A percentile compares a stretch with the other conserved stretches of the same genome.
phyloP scores from a whole-genome alignment of 2,888 invertebrate genomes.

The Metacarcinus magister region DNA sequence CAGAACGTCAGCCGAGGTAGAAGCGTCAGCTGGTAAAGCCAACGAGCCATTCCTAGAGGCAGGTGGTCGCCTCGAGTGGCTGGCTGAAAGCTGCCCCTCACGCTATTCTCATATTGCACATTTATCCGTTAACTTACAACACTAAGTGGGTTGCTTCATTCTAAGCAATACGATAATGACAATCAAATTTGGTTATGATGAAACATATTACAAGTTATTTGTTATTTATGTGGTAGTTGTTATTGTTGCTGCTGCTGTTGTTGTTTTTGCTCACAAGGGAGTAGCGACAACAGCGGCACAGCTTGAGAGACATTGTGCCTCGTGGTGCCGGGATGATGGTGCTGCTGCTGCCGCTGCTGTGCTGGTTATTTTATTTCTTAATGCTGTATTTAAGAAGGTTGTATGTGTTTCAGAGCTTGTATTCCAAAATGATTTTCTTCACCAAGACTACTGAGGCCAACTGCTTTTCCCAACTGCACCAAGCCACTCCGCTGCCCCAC shows the following conservation, averaged over 20 bases:
- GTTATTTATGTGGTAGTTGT: background rate
- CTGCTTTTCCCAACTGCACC: background rate
- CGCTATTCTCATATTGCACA: conserved; percentile 38
- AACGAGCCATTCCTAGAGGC: background rate
- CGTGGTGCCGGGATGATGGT: background rate
- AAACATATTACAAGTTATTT: conserved; percentile 16
- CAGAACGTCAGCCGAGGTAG: background rate
- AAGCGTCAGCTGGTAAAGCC: background rate
- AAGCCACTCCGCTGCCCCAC: conserved; percentile 5
- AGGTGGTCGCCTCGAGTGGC: conserved; percentile 36
- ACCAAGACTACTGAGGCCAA: conserved; percentile 73
- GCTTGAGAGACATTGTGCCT: background rate
- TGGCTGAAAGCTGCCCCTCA: conserved; percentile 40
- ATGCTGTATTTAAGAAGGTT: conserved; percentile 51
- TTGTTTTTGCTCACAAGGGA: background rate
- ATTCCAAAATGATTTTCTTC: conserved; percentile 52
- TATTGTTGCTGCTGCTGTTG: background rate
- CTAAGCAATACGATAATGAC: background rate
- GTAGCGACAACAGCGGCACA: background rate
- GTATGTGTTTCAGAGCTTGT: conserved; percentile 43
- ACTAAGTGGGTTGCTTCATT: conserved; percentile 10
- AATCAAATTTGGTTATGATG: conserved; percentile 19
- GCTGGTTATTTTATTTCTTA: background rate
- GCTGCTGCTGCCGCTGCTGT: background rate
- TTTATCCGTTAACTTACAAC: conserved; percentile 45